Percentiles rank a stretch among this genome's conserved stretches.
These are phyloP conservation scores for Atrichornis clamosus DNA, from an alignment of 2,113 vertebrate species.

Conservation along the genomic window DNA sequence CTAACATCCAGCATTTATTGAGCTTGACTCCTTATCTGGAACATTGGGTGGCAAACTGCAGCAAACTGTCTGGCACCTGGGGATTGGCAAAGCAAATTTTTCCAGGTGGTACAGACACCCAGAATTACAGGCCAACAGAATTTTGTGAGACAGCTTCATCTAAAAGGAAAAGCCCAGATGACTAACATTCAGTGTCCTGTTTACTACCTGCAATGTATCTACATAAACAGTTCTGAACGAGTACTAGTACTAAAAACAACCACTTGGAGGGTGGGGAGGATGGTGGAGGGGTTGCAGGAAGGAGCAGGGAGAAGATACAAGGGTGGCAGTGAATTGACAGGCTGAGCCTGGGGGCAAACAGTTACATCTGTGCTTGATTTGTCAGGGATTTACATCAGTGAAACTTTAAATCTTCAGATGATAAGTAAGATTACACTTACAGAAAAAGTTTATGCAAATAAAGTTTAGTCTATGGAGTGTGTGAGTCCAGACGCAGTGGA, in stretches of 20 bases:
- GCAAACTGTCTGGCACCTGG: conserved; percentile 65
- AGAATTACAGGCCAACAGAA: conserved; percentile 25
- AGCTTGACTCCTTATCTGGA: conserved; percentile 69
- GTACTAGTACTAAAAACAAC: not conserved
- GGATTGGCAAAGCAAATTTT: conserved; percentile 71
- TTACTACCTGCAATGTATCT: conserved; percentile 43
- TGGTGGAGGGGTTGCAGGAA: not conserved
- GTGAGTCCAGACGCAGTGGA: conserved; percentile 62
- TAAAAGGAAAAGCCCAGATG: conserved; percentile 12
- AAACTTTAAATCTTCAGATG: conserved; percentile 78
- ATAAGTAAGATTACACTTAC: conserved; percentile 77
- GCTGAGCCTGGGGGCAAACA: conserved; percentile 60
- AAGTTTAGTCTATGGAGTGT: conserved; percentile 61
- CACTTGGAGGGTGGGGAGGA: not conserved
- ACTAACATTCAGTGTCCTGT: not conserved
- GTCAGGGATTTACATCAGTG: conserved; percentile 76
- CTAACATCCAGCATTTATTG: conserved; percentile 67
- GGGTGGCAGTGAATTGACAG: conserved; percentile 54
- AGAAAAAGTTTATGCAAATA: conserved; percentile 79
- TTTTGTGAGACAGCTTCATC: conserved; percentile 21
- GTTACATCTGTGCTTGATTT: conserved; percentile 80
- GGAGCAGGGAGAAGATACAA: conserved; percentile 46
- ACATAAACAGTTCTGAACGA: conserved; percentile 58
- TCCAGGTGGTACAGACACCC: conserved; percentile 62
- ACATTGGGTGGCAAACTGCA: conserved; percentile 61